These are phyloP conservation scores for Lithophane ornitopus DNA, from an alignment of 2,888 invertebrate genomes.

Conservation along the genomic window DNA sequence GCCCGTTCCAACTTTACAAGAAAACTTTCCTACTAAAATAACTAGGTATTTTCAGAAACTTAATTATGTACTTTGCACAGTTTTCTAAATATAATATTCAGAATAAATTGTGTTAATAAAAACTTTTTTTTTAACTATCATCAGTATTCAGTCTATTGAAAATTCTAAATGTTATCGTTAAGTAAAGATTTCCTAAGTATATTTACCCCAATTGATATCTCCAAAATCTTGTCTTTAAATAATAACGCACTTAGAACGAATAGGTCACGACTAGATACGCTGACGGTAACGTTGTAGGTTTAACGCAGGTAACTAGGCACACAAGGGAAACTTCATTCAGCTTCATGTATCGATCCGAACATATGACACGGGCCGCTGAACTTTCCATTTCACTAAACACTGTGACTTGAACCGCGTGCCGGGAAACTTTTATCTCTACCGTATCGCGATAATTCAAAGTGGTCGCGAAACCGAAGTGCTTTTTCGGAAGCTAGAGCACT, in stretches of 20 bases:
- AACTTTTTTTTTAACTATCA: background rate
- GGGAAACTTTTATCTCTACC: slow-evolving; percentile 59
- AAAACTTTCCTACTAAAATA: background rate
- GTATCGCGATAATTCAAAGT: slow-evolving; percentile 40
- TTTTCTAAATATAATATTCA: background rate
- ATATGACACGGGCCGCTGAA: slow-evolving; percentile 79
- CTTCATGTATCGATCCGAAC: slow-evolving; percentile 83
- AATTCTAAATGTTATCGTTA: slow-evolving; percentile 10
- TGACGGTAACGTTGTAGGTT: slow-evolving; percentile 38
- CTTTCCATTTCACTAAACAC: slow-evolving; percentile 87
- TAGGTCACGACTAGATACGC: slow-evolving; percentile 34
- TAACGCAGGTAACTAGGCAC: slow-evolving; percentile 50
- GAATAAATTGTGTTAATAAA: background rate
- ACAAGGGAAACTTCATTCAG: slow-evolving; percentile 82
- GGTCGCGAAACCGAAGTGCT: slow-evolving; percentile 50
- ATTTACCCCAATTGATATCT: slow-evolving; percentile 60
- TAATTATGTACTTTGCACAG: background rate
- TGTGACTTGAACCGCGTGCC: slow-evolving; percentile 70
- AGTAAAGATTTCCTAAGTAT: slow-evolving; percentile 41
- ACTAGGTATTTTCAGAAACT: background rate
- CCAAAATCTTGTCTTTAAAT: slow-evolving; percentile 43
- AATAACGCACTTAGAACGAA: slow-evolving; percentile 50
- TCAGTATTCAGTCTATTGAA: slow-evolving; percentile 20
- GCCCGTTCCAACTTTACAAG: background rate
- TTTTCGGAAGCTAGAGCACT: slow-evolving; percentile 57